phyloP scores from a whole-genome alignment of 2,888 invertebrate species.

The Drosophila mercatorum region DNA sequence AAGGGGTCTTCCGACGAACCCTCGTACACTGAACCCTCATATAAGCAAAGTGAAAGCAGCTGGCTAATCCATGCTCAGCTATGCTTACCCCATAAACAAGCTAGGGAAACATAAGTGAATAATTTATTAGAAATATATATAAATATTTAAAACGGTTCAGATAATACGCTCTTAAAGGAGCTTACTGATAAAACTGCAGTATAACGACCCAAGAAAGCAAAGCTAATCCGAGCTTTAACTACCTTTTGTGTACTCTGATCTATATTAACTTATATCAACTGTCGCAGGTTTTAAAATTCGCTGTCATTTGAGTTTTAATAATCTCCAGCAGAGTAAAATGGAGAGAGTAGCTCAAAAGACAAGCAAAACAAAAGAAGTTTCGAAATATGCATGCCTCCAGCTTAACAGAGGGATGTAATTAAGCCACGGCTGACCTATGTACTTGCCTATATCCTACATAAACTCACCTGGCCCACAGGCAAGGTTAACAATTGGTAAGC shows the following conservation, averaged over 20 bases:
- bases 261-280: neutral
- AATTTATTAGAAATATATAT: neutral
- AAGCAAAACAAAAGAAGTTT: neutral
- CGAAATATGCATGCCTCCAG: neutral
- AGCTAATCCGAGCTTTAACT: neutral
- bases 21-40: neutral
- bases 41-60: neutral
- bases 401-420: slow-evolving; percentile 5
- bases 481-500: slow-evolving; percentile 24
- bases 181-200: neutral
- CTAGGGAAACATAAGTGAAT: neutral
- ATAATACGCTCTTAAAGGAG: neutral
- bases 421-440: neutral
- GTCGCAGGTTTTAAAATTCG: neutral
- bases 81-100: neutral
- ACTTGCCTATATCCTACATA: neutral
- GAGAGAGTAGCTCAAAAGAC: neutral
- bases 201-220: neutral
- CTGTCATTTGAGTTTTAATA: neutral
- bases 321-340: neutral
- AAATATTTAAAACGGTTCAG: neutral
- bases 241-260: neutral
- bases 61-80: neutral
- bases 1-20: neutral
- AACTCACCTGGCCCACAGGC: slow-evolving; percentile 3